phyloP scores from a whole-genome alignment of 1,140 invertebrate species.

The Hyphantria cunea region DNA sequence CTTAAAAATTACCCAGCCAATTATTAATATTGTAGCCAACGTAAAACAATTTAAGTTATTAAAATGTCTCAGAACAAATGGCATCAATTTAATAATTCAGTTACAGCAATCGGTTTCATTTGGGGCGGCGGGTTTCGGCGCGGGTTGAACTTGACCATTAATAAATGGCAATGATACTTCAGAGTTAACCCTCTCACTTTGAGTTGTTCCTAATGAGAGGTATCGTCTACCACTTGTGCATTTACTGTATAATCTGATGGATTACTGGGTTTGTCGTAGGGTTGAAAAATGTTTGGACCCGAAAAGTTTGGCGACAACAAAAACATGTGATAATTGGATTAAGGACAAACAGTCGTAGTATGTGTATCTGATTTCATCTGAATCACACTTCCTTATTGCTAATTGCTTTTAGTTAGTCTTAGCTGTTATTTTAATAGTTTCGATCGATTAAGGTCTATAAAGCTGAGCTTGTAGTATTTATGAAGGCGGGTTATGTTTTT shows the following conservation, averaged over 20 bases:
- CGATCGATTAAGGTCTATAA: too few relatives aligned
- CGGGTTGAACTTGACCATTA: conserved; percentile 77
- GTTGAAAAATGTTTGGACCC: conserved; percentile 17
- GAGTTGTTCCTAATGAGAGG: conserved; percentile 60
- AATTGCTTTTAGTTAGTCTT: too few relatives aligned
- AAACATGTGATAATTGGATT: too few relatives aligned
- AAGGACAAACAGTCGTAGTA: too few relatives aligned
- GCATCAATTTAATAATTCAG: conserved; percentile 72
- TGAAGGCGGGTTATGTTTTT: too few relatives aligned
- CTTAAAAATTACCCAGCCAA: not conserved
- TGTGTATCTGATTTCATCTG: too few relatives aligned
- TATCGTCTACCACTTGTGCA: conserved; percentile 56
- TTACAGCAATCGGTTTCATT: conserved; percentile 70
- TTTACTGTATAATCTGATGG: conserved; percentile 23
- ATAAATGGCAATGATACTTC: conserved; percentile 80
- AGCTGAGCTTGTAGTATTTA: too few relatives aligned
- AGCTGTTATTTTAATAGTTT: too few relatives aligned
- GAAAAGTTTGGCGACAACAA: too few relatives aligned
- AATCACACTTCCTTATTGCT: too few relatives aligned
- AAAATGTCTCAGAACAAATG: conserved; percentile 58
- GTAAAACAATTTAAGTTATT: conserved; percentile 28
- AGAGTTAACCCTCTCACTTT: conserved; percentile 72
- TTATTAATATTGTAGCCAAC: conserved; percentile 7
- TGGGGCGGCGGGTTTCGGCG: conserved; percentile 36
- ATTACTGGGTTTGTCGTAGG: conserved; percentile 9